Base-by-base conservation (phyloP, 1,140 invertebrate genomes). In the Sitodiplosis mosellana region DNA sequence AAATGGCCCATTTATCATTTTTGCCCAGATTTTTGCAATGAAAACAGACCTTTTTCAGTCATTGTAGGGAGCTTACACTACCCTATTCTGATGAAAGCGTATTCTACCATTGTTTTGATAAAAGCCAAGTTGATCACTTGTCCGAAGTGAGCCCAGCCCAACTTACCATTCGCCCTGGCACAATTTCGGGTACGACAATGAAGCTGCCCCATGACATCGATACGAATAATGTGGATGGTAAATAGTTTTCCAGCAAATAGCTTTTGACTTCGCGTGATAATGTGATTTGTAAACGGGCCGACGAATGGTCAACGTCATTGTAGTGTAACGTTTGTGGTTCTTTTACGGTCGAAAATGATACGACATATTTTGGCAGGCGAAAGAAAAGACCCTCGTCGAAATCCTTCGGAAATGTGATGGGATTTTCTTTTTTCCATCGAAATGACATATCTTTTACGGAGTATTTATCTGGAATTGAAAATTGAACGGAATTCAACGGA, bases 131-230 rank as follows among this genome's bases (percentile, higher is more conserved):
- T n/a, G n/a, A n/a, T n/a, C n/a, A n/a, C n/a, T n/a, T n/a, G n/a
- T n/a, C n/a, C n/a, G n/a, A n/a, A n/a, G n/a, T n/a, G n/a, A n/a
- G n/a, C n/a, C n/a, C n/a, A n/a, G n/a, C n/a, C n/a, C n/a, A n/a
- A 5, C 7, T 44, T 44, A 44, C 41, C 67, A 69, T 70, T 15
- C 75, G 58, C 8, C 73, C 76, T 0, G 75, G 74, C 7, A 76
- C 73, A 22, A 74, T 70, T 56, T 76, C 74, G 0, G 73, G 73
- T 44, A 76, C 76, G 6, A 78, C 73, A 27, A 75, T 70, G 57
- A 78, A 77, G 42, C 74, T 75, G 43, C 76, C 72, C 75, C 76
- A 78, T 1, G 74, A 76, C 53, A 78, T 76, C 51, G 76, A 72
- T 22, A 77, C 74, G 52, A 78, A 77, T 33, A 78, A 56, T 2